Evolutionary conservation across 1,140 invertebrate species (phyloP), one percentile per base, ranked within the genome.

Genomic region (Brachionus plicatilis): DNA sequence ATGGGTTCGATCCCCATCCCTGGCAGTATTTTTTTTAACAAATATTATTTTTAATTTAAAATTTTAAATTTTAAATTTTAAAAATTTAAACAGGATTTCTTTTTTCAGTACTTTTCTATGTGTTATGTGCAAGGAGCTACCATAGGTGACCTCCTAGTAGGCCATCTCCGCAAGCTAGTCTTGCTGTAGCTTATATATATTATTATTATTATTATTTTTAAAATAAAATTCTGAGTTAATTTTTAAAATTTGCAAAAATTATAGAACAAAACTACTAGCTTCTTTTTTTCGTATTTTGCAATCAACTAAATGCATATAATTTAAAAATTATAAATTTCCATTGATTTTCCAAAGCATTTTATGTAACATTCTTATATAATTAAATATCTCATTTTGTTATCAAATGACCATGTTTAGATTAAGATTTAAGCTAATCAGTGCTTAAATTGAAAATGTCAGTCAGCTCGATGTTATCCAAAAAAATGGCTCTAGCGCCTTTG

Each of bases 1-100:
- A 68, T 68, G 66, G 66, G 27, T 68, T 68, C 66, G 66, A 68
- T 68, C 66, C 66, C 66, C 66, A 68, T 68, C 66, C 66, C 66
- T 68, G 66, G 66, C 66, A 68, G 24, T 68, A 68, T 33, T 33
- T 68, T 33, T 68, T 33, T 33, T n/a, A 20, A 1, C n/a, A 53
- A n/a, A n/a, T n/a, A n/a, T n/a, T n/a, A n/a, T n/a, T n/a, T n/a
- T n/a, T n/a, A n/a, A n/a, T n/a, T n/a, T n/a, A n/a, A n/a, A n/a
- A n/a, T n/a, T n/a, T n/a, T n/a, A n/a, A n/a, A n/a, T n/a, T n/a
- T n/a, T n/a, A n/a, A n/a, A n/a, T n/a, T n/a, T n/a, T n/a, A n/a
- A n/a, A n/a, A n/a, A n/a, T n/a, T n/a, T n/a, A n/a, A n/a, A n/a
- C n/a, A n/a, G n/a, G n/a, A n/a, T n/a, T n/a, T n/a, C n/a, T n/a